Evolutionary conservation across 2,113 vertebrate genomes (phyloP), one percentile per base, ranked within the genome.

Genomic region (Scomber japonicus): DNA sequence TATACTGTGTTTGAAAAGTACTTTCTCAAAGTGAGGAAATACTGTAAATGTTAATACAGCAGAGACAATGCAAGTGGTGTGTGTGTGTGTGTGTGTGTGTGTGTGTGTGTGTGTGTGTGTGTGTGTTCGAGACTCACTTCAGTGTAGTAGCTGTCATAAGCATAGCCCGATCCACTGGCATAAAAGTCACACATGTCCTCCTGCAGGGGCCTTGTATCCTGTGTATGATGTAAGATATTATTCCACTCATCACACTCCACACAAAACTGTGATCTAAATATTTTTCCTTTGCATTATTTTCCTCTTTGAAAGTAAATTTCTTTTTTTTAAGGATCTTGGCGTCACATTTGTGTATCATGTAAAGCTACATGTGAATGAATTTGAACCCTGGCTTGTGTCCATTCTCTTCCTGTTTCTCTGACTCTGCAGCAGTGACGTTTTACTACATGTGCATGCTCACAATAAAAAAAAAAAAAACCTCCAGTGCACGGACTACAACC

Each of bases 171-270:
- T 69, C 91, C 95, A 70, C 97, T 97, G 71, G 93, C 80, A 66
- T 96, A 97, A 82, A 94, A 97, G 79, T 96, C 93, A 89, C 98
- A 99, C 55, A 96, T 95, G 76, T 95, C 95, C 17, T 94, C 93
- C 66, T 94, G 86, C 79, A 99, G 81, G 2, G 97, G 97, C 66
- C 96, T 90, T 4, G 88, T 95, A 64, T 99, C 97, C 98, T 99
- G 59, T 56, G 67, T 13, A 11, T 40, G 6, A 40, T n/a, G n/a
- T n/a, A n/a, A 40, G 9, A 7, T 40, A 40, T 40, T 40, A 40
- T 9, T 40, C 35, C 35, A 40, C n/a, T 27, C 24, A 27, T 27
- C 24, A 27, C 24, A 27, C 24, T 27, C 24, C 24, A 27, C 19
- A 21, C 27, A 35, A 7, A 71, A 3, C 5, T 7, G 24, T 17